Evolutionary conservation across 1,140 invertebrate genomes (phyloP).

Genomic region (Hydropsyche tenuis): DNA sequence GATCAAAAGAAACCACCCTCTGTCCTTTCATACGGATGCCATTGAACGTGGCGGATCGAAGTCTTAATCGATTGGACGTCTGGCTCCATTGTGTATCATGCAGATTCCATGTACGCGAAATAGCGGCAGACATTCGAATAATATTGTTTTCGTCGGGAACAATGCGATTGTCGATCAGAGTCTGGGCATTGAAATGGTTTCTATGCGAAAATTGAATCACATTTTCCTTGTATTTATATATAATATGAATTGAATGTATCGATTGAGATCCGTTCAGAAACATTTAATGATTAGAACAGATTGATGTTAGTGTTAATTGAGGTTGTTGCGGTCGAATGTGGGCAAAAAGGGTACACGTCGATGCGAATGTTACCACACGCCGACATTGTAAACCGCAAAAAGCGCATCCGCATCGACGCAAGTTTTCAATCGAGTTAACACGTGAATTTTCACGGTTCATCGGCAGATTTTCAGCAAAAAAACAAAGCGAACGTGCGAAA

Average conservation of each 20-base stretch:
- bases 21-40: background rate
- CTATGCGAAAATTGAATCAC: background rate
- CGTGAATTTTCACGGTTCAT: conserved; percentile 18
- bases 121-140: background rate
- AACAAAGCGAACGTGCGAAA: no score
- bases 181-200: no score
- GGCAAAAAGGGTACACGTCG: background rate
- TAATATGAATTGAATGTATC: background rate
- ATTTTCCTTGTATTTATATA: background rate
- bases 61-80: no score
- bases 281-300: conserved; percentile 28
- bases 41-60: no score
- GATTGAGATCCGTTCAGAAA: background rate
- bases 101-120: conserved; percentile 4
- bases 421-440: no score
- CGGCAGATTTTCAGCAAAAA: no score
- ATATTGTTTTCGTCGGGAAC: background rate
- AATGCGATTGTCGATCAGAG: conserved; percentile 18
- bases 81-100: background rate
- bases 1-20: no score
- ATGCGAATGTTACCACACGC: background rate
- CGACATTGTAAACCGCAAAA: background rate
- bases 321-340: conserved; percentile 7
- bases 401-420: background rate
- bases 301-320: conserved; percentile 30